These are phyloP conservation scores for Planiliza haematocheilus DNA, from an alignment of 2,113 vertebrate species.

Conservation along the genomic window DNA sequence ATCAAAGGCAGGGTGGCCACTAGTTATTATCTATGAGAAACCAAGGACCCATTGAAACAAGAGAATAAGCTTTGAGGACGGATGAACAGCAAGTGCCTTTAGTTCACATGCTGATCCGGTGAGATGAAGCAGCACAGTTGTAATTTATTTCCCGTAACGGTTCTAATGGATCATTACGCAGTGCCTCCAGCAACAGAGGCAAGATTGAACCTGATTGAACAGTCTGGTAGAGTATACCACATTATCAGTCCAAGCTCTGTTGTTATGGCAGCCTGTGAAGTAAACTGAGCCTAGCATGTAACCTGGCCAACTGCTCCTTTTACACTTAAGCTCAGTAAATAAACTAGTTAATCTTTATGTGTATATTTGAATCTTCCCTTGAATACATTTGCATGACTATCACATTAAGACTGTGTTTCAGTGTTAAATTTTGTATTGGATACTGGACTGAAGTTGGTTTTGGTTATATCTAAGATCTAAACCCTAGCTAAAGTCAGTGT, in stretches of 20 bases:
- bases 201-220: neutral
- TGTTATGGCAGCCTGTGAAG: neutral
- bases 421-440: too few species aligned
- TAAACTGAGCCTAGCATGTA: neutral
- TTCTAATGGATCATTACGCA: neutral
- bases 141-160: neutral
- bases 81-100: neutral
- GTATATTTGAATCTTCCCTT: too few species aligned
- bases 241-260: neutral
- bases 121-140: neutral
- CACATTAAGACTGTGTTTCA: too few species aligned
- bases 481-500: too few species aligned
- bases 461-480: too few species aligned
- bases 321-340: too few species aligned
- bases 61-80: neutral
- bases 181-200: neutral
- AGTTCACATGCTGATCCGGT: conserved; percentile 11
- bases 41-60: conserved; percentile 14
- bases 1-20: neutral
- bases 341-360: too few species aligned
- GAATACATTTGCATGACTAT: too few species aligned
- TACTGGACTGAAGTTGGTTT: too few species aligned
- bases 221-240: neutral
- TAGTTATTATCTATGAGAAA: neutral
- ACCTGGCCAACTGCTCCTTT: too few species aligned